Evolutionary conservation across 2,113 vertebrate genomes (phyloP), one percentile per base, ranked within the genome.

Genomic region (Sylvicapra grimmia): DNA sequence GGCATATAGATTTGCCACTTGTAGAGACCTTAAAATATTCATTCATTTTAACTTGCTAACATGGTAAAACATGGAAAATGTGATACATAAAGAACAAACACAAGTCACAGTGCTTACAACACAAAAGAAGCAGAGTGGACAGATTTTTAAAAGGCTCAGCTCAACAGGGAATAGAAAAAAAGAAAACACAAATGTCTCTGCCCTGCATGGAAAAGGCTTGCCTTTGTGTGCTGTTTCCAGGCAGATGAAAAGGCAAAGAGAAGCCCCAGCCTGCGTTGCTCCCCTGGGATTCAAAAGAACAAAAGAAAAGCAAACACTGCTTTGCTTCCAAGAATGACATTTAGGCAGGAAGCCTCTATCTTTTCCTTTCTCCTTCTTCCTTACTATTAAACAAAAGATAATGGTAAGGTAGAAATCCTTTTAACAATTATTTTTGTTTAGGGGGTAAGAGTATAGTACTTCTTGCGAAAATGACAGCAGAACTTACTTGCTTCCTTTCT

Each of bases 301-400:
- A 96, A 98, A 97, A 89, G 95, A 68, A 97, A 95, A 96, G 92
- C 27, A 88, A 95, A 84, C 54, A 89, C 75, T 93, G 36, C 47
- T 75, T 40, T 51, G 92, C 79, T 95, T 96, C 90, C 89, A 96
- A 89, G 95, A 94, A 86, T 47, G 90, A 95, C 77, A 79, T 68
- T 91, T 68, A 82, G 58, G 86, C 23, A 33, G 90, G 61, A 83
- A 80, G 8, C 53, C 25, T 16, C 86, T 53, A 18, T 40, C 68
- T 94, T 94, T 93, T 68, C 54, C 54, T 68, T 92, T 84, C 44
- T 94, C 80, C 82, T 68, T 61, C 53, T 65, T 65, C 89, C 86
- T 31, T 65, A 44, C 44, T 63, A 84, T 91, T 72, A 93, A 82
- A 89, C 54, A 83, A 96, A 86, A 89, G 65, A 92, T 89, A 51